Percentiles rank a stretch among this genome's conserved stretches.
Conservation (phyloP, 2,888 invertebrate species). For the Phorcus lineatus region DNA sequence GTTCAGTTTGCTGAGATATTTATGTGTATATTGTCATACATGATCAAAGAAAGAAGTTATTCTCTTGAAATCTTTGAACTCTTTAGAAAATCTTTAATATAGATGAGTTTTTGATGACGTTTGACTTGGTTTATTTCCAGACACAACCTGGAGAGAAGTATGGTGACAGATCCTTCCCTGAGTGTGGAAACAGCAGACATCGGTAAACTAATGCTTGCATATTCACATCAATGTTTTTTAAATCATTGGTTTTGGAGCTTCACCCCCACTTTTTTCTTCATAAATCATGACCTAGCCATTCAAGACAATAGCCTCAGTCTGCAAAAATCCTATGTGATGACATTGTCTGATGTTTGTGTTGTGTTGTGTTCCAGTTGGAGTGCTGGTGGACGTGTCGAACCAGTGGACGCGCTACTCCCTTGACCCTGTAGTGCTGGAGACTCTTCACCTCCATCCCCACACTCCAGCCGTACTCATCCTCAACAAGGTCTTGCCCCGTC, state of each 20-base stretch:
- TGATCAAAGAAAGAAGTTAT: too few species aligned
- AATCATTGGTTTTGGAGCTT: too few species aligned
- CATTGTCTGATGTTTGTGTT: too few species aligned
- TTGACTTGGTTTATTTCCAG: constrained; percentile 45
- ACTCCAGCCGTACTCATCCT: constrained; percentile 84
- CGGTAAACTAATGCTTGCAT: constrained; percentile 61
- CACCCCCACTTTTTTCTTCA: too few species aligned
- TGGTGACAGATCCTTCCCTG: constrained; percentile 79
- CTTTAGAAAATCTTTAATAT: too few species aligned
- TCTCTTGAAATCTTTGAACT: too few species aligned
- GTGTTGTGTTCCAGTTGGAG: constrained; percentile 79
- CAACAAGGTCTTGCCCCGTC: constrained; percentile 84
- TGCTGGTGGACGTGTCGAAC: constrained; percentile 90
- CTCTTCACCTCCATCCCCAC: constrained; percentile 81
- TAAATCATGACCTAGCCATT: too few species aligned
- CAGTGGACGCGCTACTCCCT: constrained; percentile 82
- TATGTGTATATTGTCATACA: too few species aligned
- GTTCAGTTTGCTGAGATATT: too few species aligned
- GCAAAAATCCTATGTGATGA: too few species aligned
- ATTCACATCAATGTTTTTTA: too few species aligned
- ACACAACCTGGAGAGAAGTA: constrained; percentile 72
- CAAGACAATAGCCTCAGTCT: too few species aligned
- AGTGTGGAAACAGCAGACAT: constrained; percentile 84
- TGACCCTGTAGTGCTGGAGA: constrained; percentile 82
- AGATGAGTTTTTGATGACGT: background rate